phyloP scores from a whole-genome alignment of 2,797 vertebrate species.

The Podarcis lilfordi region DNA sequence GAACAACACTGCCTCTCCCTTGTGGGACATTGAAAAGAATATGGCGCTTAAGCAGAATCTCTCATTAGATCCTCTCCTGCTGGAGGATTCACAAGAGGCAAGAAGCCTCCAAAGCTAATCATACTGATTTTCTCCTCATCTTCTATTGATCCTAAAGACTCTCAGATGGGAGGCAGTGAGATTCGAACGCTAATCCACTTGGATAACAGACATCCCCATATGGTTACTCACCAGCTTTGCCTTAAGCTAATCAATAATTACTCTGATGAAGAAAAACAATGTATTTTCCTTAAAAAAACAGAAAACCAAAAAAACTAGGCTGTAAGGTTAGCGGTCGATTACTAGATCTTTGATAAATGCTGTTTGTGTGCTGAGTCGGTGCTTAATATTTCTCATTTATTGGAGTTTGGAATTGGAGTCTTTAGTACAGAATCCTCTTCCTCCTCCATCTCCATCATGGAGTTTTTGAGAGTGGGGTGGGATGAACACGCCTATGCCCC shows the following conservation, averaged over 20 bases:
- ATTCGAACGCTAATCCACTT: constrained; percentile 75
- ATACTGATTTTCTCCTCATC: constrained; percentile 70
- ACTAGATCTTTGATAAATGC: constrained; percentile 28
- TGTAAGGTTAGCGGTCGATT: constrained; percentile 36
- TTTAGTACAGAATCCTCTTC: background rate
- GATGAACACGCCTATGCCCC: too few relatives aligned
- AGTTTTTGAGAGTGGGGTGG: too few relatives aligned
- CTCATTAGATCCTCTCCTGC: constrained; percentile 28
- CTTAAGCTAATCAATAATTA: constrained; percentile 80
- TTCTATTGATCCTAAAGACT: constrained; percentile 69
- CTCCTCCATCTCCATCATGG: too few relatives aligned
- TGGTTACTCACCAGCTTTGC: constrained; percentile 72
- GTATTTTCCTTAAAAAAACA: background rate
- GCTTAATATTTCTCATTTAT: background rate
- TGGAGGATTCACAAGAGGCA: constrained; percentile 39
- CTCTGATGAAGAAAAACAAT: constrained; percentile 68
- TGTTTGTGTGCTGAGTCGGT: background rate
- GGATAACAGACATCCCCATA: constrained; percentile 77
- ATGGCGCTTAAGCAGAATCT: constrained; percentile 1
- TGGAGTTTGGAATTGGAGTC: background rate
- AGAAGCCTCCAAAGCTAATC: constrained; percentile 61
- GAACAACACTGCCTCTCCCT: background rate
- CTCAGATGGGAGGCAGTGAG: constrained; percentile 64
- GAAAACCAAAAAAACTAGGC: background rate
- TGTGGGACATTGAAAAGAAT: background rate